phyloP scores from a whole-genome alignment of 2,797 vertebrate species.

The Lithobates sylvaticus region DNA sequence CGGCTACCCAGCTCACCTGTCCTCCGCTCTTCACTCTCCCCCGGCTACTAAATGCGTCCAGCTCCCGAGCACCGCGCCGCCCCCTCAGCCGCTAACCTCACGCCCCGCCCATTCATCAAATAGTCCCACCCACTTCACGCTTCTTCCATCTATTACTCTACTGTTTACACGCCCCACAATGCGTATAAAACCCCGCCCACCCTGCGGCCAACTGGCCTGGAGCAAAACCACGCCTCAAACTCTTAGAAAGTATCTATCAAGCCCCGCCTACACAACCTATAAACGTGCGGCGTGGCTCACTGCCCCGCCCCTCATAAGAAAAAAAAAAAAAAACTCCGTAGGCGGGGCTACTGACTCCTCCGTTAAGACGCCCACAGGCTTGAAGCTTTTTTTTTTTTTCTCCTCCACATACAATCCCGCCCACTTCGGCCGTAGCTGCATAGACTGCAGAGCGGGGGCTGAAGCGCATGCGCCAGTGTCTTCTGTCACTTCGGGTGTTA shows the following conservation, averaged over 20 bases:
- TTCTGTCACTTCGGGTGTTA: neutral
- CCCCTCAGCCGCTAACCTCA: constrained; percentile 17
- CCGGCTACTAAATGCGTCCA: constrained; percentile 10
- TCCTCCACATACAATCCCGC: neutral
- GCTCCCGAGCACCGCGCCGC: constrained; percentile 14
- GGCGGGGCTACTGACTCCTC: neutral
- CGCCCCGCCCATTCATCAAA: neutral
- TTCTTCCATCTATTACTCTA: neutral
- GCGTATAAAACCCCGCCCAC: neutral
- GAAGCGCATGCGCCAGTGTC: neutral
- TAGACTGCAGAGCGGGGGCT: constrained; percentile 18
- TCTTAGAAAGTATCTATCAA: neutral
- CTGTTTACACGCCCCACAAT: neutral
- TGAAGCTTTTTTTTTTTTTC: neutral
- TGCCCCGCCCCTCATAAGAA: neutral
- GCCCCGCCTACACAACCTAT: neutral
- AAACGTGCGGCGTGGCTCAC: too few species aligned
- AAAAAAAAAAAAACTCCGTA: neutral
- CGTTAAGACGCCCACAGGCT: neutral
- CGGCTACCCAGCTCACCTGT: constrained; percentile 13
- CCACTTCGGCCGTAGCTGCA: neutral
- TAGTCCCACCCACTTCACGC: neutral
- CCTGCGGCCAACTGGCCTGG: neutral
- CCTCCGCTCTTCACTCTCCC: neutral
- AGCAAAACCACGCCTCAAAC: neutral